Percentiles rank a stretch among this genome's conserved stretches.
phyloP scores from a whole-genome alignment of 2,888 invertebrate species.

The Gari tellinella region DNA sequence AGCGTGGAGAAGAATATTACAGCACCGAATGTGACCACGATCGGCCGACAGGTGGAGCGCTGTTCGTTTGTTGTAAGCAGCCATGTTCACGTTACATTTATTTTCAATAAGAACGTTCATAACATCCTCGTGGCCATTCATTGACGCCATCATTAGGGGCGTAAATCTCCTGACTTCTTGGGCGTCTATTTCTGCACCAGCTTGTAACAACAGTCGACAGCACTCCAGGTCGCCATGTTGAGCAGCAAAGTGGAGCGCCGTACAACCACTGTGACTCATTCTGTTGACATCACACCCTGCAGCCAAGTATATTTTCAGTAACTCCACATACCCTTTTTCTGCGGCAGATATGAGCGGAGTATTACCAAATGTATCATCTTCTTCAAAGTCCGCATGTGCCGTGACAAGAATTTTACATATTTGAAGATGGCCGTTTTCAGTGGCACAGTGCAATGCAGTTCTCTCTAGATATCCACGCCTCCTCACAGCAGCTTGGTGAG shows the following conservation, averaged over 20 bases:
- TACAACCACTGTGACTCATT: conserved; percentile 77
- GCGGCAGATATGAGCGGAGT: conserved; percentile 79
- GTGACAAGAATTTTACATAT: conserved; percentile 73
- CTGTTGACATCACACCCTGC: conserved; percentile 77
- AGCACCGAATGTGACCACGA: conserved; percentile 71
- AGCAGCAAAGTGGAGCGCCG: conserved; percentile 77
- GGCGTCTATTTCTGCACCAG: conserved; percentile 80
- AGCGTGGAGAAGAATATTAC: conserved; percentile 69
- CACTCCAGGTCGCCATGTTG: conserved; percentile 76
- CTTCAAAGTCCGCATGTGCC: conserved; percentile 76
- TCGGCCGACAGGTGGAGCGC: conserved; percentile 80
- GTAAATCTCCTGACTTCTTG: conserved; percentile 81
- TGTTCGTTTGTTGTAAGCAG: conserved; percentile 76
- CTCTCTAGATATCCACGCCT: conserved; percentile 77
- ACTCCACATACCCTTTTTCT: conserved; percentile 77
- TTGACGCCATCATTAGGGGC: conserved; percentile 82
- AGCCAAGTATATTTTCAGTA: conserved; percentile 69
- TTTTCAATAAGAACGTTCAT: conserved; percentile 73
- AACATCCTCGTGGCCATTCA: conserved; percentile 77
- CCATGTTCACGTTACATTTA: conserved; percentile 79
- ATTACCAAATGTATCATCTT: conserved; percentile 78
- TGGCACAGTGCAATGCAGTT: conserved; percentile 79
- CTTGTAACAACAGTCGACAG: conserved; percentile 72
- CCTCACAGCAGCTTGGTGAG: conserved; percentile 73
- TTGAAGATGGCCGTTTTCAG: conserved; percentile 76